phyloP scores from a whole-genome alignment of 1,140 invertebrate genomes.

The Drosophila lacteicornis region DNA sequence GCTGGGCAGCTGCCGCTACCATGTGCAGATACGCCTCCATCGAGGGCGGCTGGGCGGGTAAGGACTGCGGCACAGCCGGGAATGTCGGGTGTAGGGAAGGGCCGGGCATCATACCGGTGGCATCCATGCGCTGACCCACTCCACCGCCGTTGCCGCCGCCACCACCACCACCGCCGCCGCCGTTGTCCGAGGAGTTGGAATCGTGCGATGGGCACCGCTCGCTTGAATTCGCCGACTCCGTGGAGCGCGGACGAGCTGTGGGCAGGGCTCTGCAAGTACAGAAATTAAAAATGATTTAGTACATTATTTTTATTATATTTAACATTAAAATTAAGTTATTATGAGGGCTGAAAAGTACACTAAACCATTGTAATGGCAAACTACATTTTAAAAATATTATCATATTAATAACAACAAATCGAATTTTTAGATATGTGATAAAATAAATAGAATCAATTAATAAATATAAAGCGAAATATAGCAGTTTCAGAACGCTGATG shows the following conservation, averaged over 20 bases:
- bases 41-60: constrained; percentile 90
- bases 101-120: constrained; percentile 74
- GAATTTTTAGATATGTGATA: background rate
- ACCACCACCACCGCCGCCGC: constrained; percentile 85
- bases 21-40: constrained; percentile 91
- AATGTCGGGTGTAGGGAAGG: constrained; percentile 85
- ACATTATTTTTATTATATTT: background rate
- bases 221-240: constrained; percentile 90
- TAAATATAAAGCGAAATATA: background rate
- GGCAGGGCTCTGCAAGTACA: constrained; percentile 89
- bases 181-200: constrained; percentile 87
- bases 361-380: too few species aligned
- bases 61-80: constrained; percentile 84
- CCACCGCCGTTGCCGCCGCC: constrained; percentile 44
- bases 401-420: too few species aligned
- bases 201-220: constrained; percentile 89
- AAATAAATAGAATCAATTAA: too few species aligned
- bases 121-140: constrained; percentile 42
- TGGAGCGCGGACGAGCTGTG: constrained; percentile 91
- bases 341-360: too few species aligned
- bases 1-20: constrained; percentile 88
- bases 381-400: too few species aligned
- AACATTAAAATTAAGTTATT: background rate
- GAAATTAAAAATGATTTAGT: background rate
- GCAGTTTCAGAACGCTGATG: too few species aligned